These are phyloP conservation scores for Mantis religiosa DNA, from an alignment of 2,888 invertebrate genomes.

Conservation along the genomic window DNA sequence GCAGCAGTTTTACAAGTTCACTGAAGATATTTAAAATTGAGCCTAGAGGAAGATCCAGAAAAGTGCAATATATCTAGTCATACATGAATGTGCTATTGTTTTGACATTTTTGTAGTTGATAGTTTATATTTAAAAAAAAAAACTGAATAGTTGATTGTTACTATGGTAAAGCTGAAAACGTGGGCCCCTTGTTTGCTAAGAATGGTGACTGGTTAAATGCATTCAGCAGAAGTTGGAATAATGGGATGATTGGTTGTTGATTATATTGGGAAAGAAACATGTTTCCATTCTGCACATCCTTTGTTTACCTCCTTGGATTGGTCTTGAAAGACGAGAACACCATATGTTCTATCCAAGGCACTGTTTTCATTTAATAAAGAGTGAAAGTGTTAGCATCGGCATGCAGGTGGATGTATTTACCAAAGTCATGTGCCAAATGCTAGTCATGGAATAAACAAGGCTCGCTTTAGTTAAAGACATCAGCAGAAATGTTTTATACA, in stretches of 20 bases:
- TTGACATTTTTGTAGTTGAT: neutral
- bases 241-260: neutral
- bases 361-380: neutral
- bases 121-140: neutral
- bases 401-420: neutral
- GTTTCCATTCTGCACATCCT: neutral
- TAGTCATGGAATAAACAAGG: neutral
- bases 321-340: neutral
- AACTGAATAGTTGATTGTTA: neutral
- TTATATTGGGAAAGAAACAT: neutral
- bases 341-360: neutral
- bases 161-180: neutral
- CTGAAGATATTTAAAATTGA: no score
- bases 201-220: neutral
- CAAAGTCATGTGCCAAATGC: neutral
- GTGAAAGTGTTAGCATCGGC: neutral
- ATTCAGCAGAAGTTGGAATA: no score
- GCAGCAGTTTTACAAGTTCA: no score
- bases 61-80: neutral
- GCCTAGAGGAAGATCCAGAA: neutral
- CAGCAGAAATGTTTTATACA: neutral
- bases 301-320: neutral
- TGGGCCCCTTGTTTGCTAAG: neutral
- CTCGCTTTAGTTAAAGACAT: neutral
- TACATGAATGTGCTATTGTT: neutral